These are phyloP conservation scores for Sarcophaga peregrina DNA, from an alignment of 1,140 invertebrate genomes.

Conservation along the genomic window DNA sequence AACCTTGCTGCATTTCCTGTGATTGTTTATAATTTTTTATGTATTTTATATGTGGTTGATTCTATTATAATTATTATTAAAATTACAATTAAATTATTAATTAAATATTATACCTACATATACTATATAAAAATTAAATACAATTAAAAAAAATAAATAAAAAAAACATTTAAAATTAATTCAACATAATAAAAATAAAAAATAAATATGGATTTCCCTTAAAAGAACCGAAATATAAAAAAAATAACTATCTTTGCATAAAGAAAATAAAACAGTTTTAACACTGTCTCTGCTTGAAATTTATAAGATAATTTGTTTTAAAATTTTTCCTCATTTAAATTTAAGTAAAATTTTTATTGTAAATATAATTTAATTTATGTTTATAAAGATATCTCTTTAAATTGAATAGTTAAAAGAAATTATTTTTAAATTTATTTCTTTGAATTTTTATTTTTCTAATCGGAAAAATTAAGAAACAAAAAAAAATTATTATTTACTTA, in stretches of 20 bases:
- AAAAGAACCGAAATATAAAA: background rate
- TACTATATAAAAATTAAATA: too few species aligned
- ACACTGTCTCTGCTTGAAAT: too few species aligned
- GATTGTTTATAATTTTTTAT: constrained; percentile 19
- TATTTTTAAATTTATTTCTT: too few species aligned
- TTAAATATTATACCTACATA: too few species aligned
- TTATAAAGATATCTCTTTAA: too few species aligned
- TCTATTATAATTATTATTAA: constrained; percentile 2
- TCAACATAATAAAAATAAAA: background rate
- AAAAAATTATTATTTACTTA: constrained; percentile 6
- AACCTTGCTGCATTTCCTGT: constrained; percentile 20
- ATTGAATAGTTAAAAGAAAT: too few species aligned
- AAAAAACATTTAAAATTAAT: background rate
- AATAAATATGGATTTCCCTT: background rate
- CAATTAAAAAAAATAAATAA: background rate
- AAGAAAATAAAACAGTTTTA: too few species aligned
- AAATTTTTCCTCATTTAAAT: background rate
- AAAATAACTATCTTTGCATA: too few species aligned
- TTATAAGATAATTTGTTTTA: too few species aligned
- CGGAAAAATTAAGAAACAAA: background rate
- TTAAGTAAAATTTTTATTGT: background rate
- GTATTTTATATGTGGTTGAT: constrained; percentile 27
- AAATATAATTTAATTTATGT: constrained; percentile 1
- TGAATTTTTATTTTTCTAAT: background rate
- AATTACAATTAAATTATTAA: background rate